Percentiles rank a stretch among this genome's conserved stretches.
Evolutionary conservation across 2,113 vertebrate species (phyloP).

Genomic region (Numida meleagris): DNA sequence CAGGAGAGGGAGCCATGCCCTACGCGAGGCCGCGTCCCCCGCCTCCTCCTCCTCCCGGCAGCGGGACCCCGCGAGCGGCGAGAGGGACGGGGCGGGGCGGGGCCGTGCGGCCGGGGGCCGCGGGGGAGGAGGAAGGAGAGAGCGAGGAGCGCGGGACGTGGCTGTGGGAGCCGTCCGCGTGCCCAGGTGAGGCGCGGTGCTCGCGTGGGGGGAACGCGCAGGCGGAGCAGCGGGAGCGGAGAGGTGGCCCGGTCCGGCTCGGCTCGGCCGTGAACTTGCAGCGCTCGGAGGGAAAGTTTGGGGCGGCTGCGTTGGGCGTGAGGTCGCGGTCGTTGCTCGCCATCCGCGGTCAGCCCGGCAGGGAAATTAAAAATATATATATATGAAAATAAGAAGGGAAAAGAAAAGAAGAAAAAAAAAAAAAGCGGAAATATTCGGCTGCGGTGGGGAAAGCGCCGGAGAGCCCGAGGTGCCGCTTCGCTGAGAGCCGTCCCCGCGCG

Average conservation of each 20-base stretch:
- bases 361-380: neutral
- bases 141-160: neutral
- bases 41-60: neutral
- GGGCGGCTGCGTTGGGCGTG: neutral
- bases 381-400: neutral
- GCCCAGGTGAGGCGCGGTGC: neutral
- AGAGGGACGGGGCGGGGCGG: neutral
- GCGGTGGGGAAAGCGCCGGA: neutral
- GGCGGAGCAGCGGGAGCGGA: neutral
- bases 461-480: neutral
- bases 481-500: too few relatives aligned
- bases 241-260: neutral
- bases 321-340: too few relatives aligned
- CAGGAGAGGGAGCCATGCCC: conserved; percentile 60
- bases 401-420: neutral
- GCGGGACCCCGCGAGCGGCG: neutral
- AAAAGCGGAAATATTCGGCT: neutral
- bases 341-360: neutral
- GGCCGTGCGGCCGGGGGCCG: neutral
- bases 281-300: conserved; percentile 26
- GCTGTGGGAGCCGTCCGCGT: neutral
- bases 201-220: neutral
- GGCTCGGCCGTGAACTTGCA: neutral
- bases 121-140: neutral
- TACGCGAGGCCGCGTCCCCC: neutral